phyloP scores from a whole-genome alignment of 2,113 vertebrate species.

The Cercocebus atys region DNA sequence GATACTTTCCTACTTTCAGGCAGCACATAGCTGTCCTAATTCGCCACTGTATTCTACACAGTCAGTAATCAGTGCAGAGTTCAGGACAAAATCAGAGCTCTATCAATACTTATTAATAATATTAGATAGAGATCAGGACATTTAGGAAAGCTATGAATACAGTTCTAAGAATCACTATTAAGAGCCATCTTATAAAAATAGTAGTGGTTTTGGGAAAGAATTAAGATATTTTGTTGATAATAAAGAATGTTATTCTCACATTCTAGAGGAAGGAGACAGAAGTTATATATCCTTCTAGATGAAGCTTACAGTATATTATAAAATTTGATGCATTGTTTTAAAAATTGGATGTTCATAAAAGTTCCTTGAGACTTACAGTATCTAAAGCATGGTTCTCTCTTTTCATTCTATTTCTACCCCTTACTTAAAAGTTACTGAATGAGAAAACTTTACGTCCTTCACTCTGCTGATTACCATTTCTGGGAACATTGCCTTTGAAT shows the following conservation, averaged over 20 bases:
- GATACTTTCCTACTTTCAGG: not conserved
- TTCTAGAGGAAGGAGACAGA: not conserved
- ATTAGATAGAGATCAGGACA: not conserved
- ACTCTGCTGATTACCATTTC: not conserved
- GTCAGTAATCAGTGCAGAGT: not conserved
- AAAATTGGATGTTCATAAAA: not conserved
- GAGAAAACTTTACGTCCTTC: slow-evolving; percentile 47
- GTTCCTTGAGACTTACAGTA: not conserved
- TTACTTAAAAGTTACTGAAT: slow-evolving; percentile 22
- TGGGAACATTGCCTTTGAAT: slow-evolving; percentile 6
- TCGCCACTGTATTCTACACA: not conserved
- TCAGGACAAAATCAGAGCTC: not conserved
- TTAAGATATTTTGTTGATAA: not conserved
- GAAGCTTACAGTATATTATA: not conserved
- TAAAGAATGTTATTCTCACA: not conserved
- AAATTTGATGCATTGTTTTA: not conserved
- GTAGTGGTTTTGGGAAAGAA: not conserved
- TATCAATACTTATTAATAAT: not conserved
- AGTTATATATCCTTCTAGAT: not conserved
- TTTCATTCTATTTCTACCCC: not conserved
- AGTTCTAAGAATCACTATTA: not conserved
- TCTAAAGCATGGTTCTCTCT: not conserved
- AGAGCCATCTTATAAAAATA: not conserved
- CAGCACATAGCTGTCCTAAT: not conserved
- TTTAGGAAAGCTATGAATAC: not conserved